Percentiles rank a stretch among this genome's conserved stretches.
phyloP scores from a whole-genome alignment of 2,888 invertebrate species.

The Synanthedon tipuliformis region DNA sequence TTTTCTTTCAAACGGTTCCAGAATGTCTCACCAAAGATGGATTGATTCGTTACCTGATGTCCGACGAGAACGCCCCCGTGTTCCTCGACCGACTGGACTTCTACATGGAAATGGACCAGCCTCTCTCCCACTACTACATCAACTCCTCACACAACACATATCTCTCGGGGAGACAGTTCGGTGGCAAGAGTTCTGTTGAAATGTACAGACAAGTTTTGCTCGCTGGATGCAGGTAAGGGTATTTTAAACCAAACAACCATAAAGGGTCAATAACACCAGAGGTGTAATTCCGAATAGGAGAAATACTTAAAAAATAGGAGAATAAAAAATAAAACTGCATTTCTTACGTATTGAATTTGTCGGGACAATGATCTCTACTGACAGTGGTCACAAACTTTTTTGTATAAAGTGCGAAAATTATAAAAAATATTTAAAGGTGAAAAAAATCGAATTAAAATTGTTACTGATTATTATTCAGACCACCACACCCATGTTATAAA shows the following conservation, averaged over 20 bases:
- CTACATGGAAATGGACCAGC: slow-evolving; percentile 99
- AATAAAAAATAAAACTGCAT: no score
- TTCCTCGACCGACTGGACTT: slow-evolving; percentile 97
- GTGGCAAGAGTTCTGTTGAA: slow-evolving; percentile 97
- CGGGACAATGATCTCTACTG: no score
- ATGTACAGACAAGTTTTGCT: slow-evolving; percentile 98
- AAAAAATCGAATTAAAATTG: no score
- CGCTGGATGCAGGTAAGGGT: slow-evolving; percentile 89
- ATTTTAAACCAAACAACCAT: not conserved
- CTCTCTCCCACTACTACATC: slow-evolving; percentile 97
- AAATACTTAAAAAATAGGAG: no score
- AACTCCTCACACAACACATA: slow-evolving; percentile 99
- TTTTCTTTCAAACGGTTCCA: slow-evolving; percentile 34
- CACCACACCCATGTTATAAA: no score
- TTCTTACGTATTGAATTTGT: no score
- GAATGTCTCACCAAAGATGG: slow-evolving; percentile 93
- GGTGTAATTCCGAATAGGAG: no score
- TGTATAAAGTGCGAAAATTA: no score
- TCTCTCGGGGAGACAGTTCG: slow-evolving; percentile 94
- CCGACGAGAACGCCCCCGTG: slow-evolving; percentile 99
- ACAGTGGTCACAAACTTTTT: no score
- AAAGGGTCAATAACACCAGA: no score
- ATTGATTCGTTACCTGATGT: slow-evolving; percentile 98
- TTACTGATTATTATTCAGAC: no score
- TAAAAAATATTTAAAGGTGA: no score